Conservation (phyloP, 2,888 invertebrate genomes). For the Barypeithes pellucidus region DNA sequence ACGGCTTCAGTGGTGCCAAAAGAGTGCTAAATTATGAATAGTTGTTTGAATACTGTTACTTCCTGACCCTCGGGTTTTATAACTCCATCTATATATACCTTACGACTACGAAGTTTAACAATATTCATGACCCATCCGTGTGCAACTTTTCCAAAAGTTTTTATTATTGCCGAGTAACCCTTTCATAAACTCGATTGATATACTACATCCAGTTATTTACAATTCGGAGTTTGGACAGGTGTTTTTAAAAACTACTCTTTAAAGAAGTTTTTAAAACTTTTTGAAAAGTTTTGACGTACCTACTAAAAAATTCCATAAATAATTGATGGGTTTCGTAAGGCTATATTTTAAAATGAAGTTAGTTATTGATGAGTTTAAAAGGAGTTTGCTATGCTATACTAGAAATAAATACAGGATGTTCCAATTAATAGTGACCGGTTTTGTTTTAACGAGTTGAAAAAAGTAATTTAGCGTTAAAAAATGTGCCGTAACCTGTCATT, state of each 20-base stretch:
- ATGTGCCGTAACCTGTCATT: too few species aligned
- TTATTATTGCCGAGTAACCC: slow-evolving; percentile 13
- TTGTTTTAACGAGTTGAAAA: too few species aligned
- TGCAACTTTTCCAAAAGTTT: slow-evolving; percentile 10
- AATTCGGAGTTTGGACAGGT: neutral
- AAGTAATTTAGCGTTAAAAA: too few species aligned
- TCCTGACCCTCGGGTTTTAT: too few species aligned
- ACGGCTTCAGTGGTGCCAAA: too few species aligned
- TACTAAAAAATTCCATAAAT: slow-evolving; percentile 5
- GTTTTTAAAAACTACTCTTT: slow-evolving; percentile 18
- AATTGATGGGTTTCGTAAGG: neutral
- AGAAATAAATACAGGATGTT: too few species aligned
- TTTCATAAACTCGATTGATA: slow-evolving; percentile 12
- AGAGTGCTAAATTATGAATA: too few species aligned
- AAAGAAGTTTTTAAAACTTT: slow-evolving; percentile 3
- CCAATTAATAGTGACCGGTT: too few species aligned
- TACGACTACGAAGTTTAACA: neutral
- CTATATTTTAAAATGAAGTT: neutral
- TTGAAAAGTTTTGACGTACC: slow-evolving; percentile 1
- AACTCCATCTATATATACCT: too few species aligned
- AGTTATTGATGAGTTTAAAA: neutral
- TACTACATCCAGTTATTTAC: slow-evolving; percentile 14
- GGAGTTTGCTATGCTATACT: neutral
- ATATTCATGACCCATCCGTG: neutral
- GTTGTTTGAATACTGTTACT: too few species aligned